Conservation (phyloP, 2,888 invertebrate genomes). For the Schrankia costaestrigalis region DNA sequence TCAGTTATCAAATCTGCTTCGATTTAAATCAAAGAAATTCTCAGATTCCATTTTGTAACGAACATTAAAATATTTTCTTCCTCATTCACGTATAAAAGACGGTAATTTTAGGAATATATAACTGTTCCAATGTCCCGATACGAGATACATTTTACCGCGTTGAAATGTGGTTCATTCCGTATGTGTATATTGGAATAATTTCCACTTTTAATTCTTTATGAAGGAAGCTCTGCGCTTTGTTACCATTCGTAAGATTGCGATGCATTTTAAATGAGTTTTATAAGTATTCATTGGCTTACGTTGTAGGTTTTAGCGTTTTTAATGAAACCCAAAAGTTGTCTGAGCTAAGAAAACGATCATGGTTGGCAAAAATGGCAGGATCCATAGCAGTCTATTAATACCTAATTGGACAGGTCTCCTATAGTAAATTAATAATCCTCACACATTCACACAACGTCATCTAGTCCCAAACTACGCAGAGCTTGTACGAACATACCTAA, state of each 20-base stretch:
- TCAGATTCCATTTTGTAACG: slow-evolving; percentile 14
- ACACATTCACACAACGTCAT: too few species aligned
- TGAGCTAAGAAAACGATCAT: too few species aligned
- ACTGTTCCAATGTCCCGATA: neutral
- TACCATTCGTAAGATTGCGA: neutral
- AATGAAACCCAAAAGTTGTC: neutral
- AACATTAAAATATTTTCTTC: slow-evolving; percentile 24
- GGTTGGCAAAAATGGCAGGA: too few species aligned
- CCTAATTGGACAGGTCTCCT: too few species aligned
- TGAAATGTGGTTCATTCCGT: slow-evolving; percentile 5
- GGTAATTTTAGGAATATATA: slow-evolving; percentile 17
- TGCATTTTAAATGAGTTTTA: neutral
- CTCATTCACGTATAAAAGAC: slow-evolving; percentile 12
- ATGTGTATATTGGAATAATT: neutral
- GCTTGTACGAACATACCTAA: too few species aligned
- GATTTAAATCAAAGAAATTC: slow-evolving; percentile 30
- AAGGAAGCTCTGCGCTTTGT: neutral
- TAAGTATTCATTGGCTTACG: neutral
- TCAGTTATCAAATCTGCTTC: slow-evolving; percentile 17
- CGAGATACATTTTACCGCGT: slow-evolving; percentile 4
- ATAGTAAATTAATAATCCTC: too few species aligned
- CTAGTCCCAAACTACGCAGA: too few species aligned
- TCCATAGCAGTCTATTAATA: too few species aligned
- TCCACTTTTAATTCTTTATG: too few species aligned
- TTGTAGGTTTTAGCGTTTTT: neutral